phyloP scores from a whole-genome alignment of 2,888 invertebrate genomes.

The Nomada ruficornis region DNA sequence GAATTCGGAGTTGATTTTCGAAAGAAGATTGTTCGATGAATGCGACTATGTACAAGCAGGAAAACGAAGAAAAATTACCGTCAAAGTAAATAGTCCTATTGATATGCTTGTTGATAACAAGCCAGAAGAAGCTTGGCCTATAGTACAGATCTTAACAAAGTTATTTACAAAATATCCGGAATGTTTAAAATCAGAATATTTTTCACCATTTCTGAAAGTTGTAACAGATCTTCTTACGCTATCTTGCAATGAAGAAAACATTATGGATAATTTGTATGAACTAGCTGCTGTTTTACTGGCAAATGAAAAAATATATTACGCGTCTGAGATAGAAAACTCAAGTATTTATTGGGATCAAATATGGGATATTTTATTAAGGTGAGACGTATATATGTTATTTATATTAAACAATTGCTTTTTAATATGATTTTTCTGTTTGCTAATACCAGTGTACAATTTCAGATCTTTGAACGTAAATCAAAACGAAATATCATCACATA shows the following conservation, averaged over 20 bases:
- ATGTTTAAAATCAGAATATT: conserved; percentile 80
- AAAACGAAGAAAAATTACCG: conserved; percentile 78
- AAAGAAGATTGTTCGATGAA: conserved; percentile 31
- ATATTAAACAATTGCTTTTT: neutral
- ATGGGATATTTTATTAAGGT: conserved; percentile 83
- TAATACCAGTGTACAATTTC: conserved; percentile 55
- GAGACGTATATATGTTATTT: conserved; percentile 25
- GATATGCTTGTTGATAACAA: conserved; percentile 78
- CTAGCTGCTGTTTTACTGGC: conserved; percentile 78
- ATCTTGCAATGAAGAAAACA: conserved; percentile 78
- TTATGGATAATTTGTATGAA: conserved; percentile 81
- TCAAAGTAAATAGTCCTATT: conserved; percentile 69
- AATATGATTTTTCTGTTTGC: neutral
- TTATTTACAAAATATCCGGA: conserved; percentile 83
- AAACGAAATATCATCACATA: conserved; percentile 83
- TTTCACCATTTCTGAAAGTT: conserved; percentile 81
- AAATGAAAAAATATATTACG: conserved; percentile 71
- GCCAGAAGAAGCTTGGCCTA: conserved; percentile 82
- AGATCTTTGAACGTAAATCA: conserved; percentile 85
- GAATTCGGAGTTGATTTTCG: conserved; percentile 43
- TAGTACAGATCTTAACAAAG: conserved; percentile 82
- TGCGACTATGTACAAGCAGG: conserved; percentile 59
- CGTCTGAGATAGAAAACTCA: conserved; percentile 64
- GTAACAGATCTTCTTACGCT: conserved; percentile 78
- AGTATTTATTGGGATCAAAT: conserved; percentile 81